A percentile compares a stretch with the other conserved stretches of the same genome.
phyloP scores from a whole-genome alignment of 1,140 invertebrate genomes.

The Papilio polytes region DNA sequence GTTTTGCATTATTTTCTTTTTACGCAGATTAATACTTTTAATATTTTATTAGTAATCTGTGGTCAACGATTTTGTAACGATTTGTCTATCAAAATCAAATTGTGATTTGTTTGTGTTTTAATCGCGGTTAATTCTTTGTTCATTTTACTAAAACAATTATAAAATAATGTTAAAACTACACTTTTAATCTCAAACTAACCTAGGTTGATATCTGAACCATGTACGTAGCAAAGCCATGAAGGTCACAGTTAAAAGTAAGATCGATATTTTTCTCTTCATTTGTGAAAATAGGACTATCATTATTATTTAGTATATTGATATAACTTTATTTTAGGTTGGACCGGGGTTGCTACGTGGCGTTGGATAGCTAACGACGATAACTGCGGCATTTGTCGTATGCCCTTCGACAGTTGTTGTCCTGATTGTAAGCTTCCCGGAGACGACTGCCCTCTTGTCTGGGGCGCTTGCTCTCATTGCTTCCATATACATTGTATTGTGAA shows the following conservation, averaged over 20 bases:
- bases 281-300: not conserved
- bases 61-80: not conserved
- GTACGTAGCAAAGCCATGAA: conserved; percentile 60
- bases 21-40: too few relatives aligned
- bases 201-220: not conserved
- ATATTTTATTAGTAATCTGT: not conserved
- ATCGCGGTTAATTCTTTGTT: not conserved
- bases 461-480: conserved; percentile 99
- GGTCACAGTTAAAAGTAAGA: conserved; percentile 78
- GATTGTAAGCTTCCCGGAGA: conserved; percentile 99
- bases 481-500: conserved; percentile 99
- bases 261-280: not conserved
- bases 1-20: too few relatives aligned
- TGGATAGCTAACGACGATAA: conserved; percentile 99
- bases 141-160: not conserved
- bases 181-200: not conserved
- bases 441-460: conserved; percentile 99
- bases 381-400: conserved; percentile 99
- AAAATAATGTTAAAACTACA: not conserved
- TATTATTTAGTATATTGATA: not conserved
- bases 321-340: conserved; percentile 88
- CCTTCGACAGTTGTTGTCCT: conserved; percentile 99
- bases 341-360: conserved; percentile 97
- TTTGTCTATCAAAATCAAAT: not conserved
- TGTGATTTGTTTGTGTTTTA: not conserved